Base-by-base conservation (phyloP, 64 coral and sea anemone genomes). In the Trachythela sp. region DNA sequence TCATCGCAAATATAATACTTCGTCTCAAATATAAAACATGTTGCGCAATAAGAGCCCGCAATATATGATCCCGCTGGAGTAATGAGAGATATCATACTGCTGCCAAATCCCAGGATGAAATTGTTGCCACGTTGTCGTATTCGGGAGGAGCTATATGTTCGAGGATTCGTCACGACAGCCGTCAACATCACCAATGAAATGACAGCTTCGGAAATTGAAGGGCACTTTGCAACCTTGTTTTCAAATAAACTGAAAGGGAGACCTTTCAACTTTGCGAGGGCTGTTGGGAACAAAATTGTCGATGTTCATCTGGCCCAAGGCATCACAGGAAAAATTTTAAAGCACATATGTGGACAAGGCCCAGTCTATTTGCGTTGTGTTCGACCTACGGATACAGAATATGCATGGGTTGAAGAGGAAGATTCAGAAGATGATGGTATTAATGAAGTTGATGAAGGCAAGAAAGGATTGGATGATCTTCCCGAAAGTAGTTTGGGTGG, bases 291-390 rank as follows among this genome's bases (percentile, higher is more conserved):
- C 70, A 92, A 87, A 77, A 87, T 92, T 30, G 85, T 92, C 20
- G 67, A 49, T 36, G 60, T 36, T 17, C 49, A 54, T 39, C 24
- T 89, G 68, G 6, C 71, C 20, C 67, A 85, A 64, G 84, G 29
- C 5, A 59, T 48, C 31, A 68, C 49, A 48, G 90, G 90, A 49
- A 84, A 84, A 54, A 68, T 86, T 37, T 27, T 91, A 48, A 91
- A 91, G 70, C 90, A 92, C 85, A 71, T 92, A 56, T 92, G 83
- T 83, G 90, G 67, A 30, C 90, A 92, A 54, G 90, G 90, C 76
- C 90, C 90, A 15, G 90, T 91, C 24, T 91, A 91, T 67, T 64
- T 85, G 40, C 11, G 48, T 50, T 58, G 45, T 87, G 18, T 37
- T 30, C 11, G 37, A 48, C 40, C 89, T 31, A 54, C 68, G 18